These are phyloP conservation scores for Microctenopoma stevenorrisi DNA, from an alignment of 2,797 vertebrate genomes.

Conservation along the genomic window DNA sequence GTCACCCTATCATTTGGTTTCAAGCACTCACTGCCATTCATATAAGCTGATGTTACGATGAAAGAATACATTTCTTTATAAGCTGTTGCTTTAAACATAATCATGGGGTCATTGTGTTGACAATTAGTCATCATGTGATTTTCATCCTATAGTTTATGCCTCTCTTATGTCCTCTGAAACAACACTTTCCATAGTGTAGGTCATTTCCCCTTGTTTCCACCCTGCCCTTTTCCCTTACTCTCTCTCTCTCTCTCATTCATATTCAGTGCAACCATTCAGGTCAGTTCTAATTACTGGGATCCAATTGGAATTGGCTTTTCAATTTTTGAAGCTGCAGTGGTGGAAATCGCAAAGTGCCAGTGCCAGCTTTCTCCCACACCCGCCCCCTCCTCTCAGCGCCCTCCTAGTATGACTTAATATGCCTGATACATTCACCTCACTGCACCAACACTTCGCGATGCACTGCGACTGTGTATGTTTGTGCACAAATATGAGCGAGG, in stretches of 20 bases:
- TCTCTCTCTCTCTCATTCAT: conserved; percentile 54
- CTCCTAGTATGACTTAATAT: conserved; percentile 74
- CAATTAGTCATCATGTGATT: conserved; percentile 13
- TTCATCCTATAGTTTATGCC: neutral
- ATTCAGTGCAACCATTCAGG: conserved; percentile 74
- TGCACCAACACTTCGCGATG: conserved; percentile 63
- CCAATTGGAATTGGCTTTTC: conserved; percentile 86
- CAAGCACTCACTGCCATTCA: too few species aligned
- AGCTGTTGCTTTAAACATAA: conserved; percentile 15
- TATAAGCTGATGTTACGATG: too few species aligned
- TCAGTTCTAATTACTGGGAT: conserved; percentile 83
- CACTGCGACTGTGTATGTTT: conserved; percentile 53
- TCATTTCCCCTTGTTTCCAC: conserved; percentile 66
- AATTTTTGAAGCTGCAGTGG: conserved; percentile 79
- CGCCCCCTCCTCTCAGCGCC: conserved; percentile 27
- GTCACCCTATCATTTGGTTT: too few species aligned
- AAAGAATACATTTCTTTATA: too few species aligned
- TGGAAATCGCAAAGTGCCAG: conserved; percentile 70
- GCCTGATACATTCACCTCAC: conserved; percentile 75
- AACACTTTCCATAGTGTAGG: conserved; percentile 37
- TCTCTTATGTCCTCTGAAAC: conserved; percentile 4
- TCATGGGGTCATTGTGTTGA: conserved; percentile 39
- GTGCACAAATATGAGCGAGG: conserved; percentile 24
- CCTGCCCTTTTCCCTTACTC: conserved; percentile 47
- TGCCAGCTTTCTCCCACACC: conserved; percentile 33